Evolutionary conservation across 2,797 vertebrate species (phyloP).

Genomic region (Falco peregrinus): DNA sequence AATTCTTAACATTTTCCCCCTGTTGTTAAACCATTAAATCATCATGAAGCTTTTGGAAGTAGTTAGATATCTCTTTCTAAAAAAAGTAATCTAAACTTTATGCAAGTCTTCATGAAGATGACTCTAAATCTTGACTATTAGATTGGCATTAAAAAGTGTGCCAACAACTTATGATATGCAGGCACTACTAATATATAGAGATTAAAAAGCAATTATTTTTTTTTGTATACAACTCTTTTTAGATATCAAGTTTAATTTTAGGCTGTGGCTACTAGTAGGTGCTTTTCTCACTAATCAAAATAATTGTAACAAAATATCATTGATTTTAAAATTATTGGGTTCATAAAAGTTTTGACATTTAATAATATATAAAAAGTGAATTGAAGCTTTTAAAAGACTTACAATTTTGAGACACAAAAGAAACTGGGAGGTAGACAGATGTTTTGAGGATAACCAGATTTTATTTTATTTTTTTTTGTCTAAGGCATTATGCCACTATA

Average conservation of each 20-base stretch:
- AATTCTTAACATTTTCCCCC: background rate
- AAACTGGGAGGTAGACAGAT: slow-evolving; percentile 76
- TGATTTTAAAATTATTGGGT: slow-evolving; percentile 9
- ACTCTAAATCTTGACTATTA: background rate
- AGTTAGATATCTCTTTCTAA: background rate
- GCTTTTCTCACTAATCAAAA: slow-evolving; percentile 21
- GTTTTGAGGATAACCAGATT: slow-evolving; percentile 67
- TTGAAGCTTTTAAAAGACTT: slow-evolving; percentile 42
- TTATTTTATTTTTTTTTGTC: background rate
- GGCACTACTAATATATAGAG: background rate
- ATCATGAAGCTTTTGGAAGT: background rate
- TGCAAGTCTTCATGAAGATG: background rate
- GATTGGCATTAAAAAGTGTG: background rate
- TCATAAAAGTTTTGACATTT: slow-evolving; percentile 26
- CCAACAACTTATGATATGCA: background rate
- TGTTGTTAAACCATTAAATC: background rate
- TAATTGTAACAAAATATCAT: slow-evolving; percentile 43
- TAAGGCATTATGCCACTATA: slow-evolving; percentile 43
- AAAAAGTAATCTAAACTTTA: background rate
- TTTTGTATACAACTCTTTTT: background rate
- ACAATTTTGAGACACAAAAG: slow-evolving; percentile 50
- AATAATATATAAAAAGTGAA: slow-evolving; percentile 56
- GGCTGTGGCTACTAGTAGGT: background rate
- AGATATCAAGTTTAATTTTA: background rate
- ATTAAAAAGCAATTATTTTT: background rate